phyloP scores from a whole-genome alignment of 2,113 vertebrate species.

The Tretioscincus oriximinensis region DNA sequence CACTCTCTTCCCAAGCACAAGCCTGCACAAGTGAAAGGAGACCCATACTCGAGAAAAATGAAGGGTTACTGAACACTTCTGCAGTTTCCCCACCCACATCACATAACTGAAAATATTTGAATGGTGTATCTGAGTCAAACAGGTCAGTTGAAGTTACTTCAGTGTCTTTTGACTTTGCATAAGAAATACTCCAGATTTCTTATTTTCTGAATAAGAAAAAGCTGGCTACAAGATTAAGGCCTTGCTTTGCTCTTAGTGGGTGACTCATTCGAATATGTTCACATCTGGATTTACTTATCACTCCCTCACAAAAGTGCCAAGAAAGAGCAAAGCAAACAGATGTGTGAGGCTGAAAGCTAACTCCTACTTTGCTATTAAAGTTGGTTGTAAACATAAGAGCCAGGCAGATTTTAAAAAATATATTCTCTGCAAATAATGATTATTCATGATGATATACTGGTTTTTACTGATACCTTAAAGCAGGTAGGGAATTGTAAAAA shows the following conservation, averaged over 20 bases:
- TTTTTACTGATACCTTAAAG: too few species aligned
- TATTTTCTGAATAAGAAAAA: neutral
- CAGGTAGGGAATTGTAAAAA: too few species aligned
- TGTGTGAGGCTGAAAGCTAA: neutral
- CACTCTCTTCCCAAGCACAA: too few species aligned
- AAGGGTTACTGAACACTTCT: neutral
- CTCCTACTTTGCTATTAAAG: neutral
- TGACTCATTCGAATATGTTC: neutral
- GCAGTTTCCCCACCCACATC: neutral
- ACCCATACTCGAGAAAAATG: too few species aligned
- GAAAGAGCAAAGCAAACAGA: neutral
- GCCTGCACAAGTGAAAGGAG: too few species aligned
- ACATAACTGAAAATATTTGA: neutral
- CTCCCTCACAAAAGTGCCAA: slow-evolving; percentile 18
- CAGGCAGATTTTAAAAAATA: too few species aligned
- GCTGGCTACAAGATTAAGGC: neutral
- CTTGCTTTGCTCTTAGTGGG: neutral
- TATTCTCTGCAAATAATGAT: too few species aligned
- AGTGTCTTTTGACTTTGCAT: neutral
- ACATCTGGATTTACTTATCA: slow-evolving; percentile 52
- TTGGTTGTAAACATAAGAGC: neutral
- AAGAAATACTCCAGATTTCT: slow-evolving; percentile 16
- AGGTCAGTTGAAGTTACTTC: neutral
- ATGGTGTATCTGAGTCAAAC: slow-evolving; percentile 1
- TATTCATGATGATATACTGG: too few species aligned